Base-by-base conservation (phyloP, 2,888 invertebrate genomes). In the Timema cristinae region DNA sequence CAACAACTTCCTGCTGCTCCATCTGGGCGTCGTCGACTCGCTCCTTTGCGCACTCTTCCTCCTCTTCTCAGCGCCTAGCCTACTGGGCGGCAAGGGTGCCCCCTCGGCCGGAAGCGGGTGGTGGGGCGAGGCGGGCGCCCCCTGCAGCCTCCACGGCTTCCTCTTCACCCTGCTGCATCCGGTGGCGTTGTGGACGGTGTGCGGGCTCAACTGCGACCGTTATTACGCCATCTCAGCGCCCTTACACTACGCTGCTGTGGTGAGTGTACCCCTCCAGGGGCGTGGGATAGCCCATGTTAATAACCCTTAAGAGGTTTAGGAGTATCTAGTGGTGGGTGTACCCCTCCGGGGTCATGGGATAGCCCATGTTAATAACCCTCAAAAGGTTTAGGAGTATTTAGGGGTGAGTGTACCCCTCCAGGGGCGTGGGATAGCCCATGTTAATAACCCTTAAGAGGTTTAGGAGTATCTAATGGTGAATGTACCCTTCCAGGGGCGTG, bases 191-290 rank as follows among this genome's bases (percentile, higher is more conserved):
- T 93, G 92, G 92, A 92, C 92, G 5, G 89, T 93, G 51, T 91
- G 91, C 76, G 92, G 92, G 6, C 84, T 93, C 74, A 92, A 92
- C 79, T 91, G 90, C 72, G 91, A 91, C 82, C 82, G 92, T 74
- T 93, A 91, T 75, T 91, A 91, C 74, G 92, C 93, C 63, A 93
- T 93, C 70, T 89, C 92, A 0, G 89, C 91, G 0, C 93, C 93
- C 0, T 82, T 93, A 73, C 92, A 93, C 79, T 93, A 93, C 81
- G 89, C 90, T 49, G 90, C 91, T 69, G 85, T 92, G 72, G 91
- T 93, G 47, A 92, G 89, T 59, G 48, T 32, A 32, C 88, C 90
- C 0, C 87, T 86, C 77, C 90, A 90, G 85, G 63, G 32, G n/a
- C 63, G 32, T 15, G 32, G 32, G 32, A 32, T 32, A 32, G 32